Conservation (phyloP, 1,140 invertebrate genomes). For the Aphelenchoides besseyi region DNA sequence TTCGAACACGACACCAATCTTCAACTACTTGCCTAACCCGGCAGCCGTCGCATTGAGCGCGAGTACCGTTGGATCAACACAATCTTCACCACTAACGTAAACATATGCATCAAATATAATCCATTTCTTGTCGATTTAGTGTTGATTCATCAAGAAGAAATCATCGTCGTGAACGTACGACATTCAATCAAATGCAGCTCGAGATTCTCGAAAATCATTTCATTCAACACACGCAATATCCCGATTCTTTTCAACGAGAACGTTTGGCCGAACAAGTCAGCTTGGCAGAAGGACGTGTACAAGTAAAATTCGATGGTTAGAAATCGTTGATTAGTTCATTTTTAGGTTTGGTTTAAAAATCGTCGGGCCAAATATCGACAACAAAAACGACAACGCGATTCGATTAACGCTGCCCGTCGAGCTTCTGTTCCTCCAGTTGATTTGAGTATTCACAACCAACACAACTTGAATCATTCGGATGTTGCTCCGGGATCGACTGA, state of each 20-base stretch:
- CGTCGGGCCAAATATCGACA: constrained; percentile 16
- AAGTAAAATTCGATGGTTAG: constrained; percentile 4
- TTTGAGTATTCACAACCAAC: neutral
- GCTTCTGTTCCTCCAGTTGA: neutral
- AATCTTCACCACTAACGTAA: neutral
- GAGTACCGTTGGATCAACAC: neutral
- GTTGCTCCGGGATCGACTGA: constrained; percentile 3
- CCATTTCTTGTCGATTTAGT: neutral
- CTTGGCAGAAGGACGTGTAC: constrained; percentile 14
- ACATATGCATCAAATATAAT: neutral
- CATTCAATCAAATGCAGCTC: constrained; percentile 15
- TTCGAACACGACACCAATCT: neutral
- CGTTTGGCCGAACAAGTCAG: constrained; percentile 11
- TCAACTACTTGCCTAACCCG: constrained; percentile 11
- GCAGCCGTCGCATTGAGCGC: constrained; percentile 5
- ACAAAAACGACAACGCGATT: constrained; percentile 11
- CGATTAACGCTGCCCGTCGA: constrained; percentile 1
- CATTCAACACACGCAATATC: constrained; percentile 6
- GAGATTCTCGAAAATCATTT: constrained; percentile 17
- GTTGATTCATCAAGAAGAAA: neutral
- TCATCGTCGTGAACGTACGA: constrained; percentile 11
- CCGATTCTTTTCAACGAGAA: constrained; percentile 23
- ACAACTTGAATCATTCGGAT: neutral
- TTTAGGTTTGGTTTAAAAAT: constrained; percentile 18
- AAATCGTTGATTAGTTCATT: constrained; percentile 7